Evolutionary conservation across 2,113 vertebrate species (phyloP).

Genomic region (Peucedramus taeniatus): DNA sequence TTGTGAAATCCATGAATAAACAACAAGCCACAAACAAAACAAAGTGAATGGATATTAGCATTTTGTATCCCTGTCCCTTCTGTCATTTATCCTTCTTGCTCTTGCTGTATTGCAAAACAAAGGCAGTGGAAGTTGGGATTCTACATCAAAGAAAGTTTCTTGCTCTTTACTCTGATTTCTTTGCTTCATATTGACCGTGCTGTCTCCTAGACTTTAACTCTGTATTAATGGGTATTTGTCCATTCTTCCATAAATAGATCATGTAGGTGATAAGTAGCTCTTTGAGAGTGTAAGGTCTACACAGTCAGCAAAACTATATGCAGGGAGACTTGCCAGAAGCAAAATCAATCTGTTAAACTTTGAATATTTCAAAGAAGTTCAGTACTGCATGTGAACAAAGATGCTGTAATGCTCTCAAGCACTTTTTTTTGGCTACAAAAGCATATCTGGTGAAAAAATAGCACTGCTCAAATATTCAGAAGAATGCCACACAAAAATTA

Average conservation of each 20-base stretch:
- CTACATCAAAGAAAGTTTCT: background rate
- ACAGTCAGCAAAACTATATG: constrained; percentile 22
- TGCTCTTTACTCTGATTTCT: background rate
- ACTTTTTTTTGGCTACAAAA: constrained; percentile 29
- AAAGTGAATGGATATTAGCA: background rate
- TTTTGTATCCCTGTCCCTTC: background rate
- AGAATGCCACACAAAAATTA: background rate
- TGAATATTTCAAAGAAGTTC: constrained; percentile 54
- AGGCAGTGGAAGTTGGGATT: background rate
- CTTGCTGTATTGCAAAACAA: background rate
- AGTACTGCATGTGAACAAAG: constrained; percentile 26
- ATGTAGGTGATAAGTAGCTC: constrained; percentile 51
- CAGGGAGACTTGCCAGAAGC: constrained; percentile 22
- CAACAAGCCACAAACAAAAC: background rate
- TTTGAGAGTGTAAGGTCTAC: constrained; percentile 46
- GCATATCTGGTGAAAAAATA: background rate
- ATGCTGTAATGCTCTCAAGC: constrained; percentile 41
- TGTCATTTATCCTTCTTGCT: background rate
- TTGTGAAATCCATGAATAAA: background rate
- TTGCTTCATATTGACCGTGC: background rate
- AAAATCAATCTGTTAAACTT: constrained; percentile 60
- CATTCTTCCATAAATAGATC: constrained; percentile 51
- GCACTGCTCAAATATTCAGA: background rate
- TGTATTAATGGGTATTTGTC: constrained; percentile 16
- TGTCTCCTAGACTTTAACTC: background rate